Evolutionary conservation across 2,113 vertebrate species (phyloP), one percentile per base, ranked within the genome.

Genomic region (Elephas maximus): DNA sequence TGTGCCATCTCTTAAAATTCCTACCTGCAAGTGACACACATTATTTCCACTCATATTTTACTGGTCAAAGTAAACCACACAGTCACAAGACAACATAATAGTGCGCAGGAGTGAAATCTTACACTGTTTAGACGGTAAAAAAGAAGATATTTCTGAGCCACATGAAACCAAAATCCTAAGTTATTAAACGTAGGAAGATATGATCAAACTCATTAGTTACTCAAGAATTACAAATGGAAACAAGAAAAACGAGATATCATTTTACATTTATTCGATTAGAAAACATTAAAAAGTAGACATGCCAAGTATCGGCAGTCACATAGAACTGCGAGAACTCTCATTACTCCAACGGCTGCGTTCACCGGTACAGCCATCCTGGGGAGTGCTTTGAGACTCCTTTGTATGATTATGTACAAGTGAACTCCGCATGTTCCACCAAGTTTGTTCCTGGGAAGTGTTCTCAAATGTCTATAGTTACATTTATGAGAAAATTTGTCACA

Each of bases 261-360:
- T 76, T 77, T n/a, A 10, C 9, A 60, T 20, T 48, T 37, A 10
- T 60, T n/a, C n/a, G 14, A 37, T 67, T 23, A 20, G 45, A 67
- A 82, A 67, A 28, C 3, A 81, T 30, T 62, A 76, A 14, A 85
- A 51, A 48, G 48, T 15, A 9, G 15, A 76, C 30, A 62, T n/a
- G 48, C 14, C 10, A 48, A 48, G 2, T n/a, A n/a, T 37, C 37
- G 53, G 30, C 21, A 28, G 37, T 28, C 21, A 8, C 41, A 12
- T 14, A 44, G 28, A 53, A 74, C 30, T 23, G 5, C 33, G 14
- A 28, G 21, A 63, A 51, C 33, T 15, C 21, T 28, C 6, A 15
- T 10, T 5, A 28, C 6, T 8, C 18, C 28, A 5, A 6, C 24
- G 24, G n/a, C 71, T 51, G 3, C 21, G 2, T 5, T 41, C 2